These are phyloP conservation scores for Drosophila austrosaltans DNA, from an alignment of 2,888 invertebrate genomes.

Conservation along the genomic window DNA sequence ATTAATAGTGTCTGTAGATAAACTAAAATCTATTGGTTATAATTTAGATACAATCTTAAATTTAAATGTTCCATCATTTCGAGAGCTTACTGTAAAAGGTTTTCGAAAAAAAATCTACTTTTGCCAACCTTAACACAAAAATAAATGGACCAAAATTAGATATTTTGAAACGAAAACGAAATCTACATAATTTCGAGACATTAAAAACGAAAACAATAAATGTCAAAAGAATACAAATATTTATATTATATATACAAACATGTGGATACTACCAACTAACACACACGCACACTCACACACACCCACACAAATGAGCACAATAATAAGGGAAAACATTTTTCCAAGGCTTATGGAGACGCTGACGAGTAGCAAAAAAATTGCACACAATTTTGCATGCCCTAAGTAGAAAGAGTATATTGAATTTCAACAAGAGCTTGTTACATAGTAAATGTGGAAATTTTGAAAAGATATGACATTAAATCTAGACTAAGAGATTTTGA, in stretches of 20 bases:
- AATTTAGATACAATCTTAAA: no score
- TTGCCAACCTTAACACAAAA: neutral
- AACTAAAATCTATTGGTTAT: no score
- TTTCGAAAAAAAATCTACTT: neutral
- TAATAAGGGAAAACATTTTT: slow-evolving; percentile 25
- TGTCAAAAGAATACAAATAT: slow-evolving; percentile 52
- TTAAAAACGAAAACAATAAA: slow-evolving; percentile 26
- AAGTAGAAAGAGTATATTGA: neutral
- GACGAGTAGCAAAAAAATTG: neutral
- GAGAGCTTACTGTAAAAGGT: neutral
- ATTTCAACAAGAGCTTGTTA: no score
- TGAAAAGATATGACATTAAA: no score
- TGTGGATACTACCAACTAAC: slow-evolving; percentile 1
- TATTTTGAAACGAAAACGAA: neutral
- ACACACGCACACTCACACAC: neutral
- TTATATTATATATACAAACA: slow-evolving; percentile 19
- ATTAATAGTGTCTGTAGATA: no score
- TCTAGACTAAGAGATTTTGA: no score
- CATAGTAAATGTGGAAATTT: no score
- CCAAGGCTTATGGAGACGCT: slow-evolving; percentile 25
- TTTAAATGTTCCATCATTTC: no score
- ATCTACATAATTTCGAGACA: slow-evolving; percentile 8
- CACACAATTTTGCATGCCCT: neutral
- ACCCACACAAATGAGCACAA: neutral
- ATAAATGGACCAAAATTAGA: slow-evolving; percentile 4